Base-by-base conservation (phyloP, 2,797 vertebrate species). In the Ciconia nigra region DNA sequence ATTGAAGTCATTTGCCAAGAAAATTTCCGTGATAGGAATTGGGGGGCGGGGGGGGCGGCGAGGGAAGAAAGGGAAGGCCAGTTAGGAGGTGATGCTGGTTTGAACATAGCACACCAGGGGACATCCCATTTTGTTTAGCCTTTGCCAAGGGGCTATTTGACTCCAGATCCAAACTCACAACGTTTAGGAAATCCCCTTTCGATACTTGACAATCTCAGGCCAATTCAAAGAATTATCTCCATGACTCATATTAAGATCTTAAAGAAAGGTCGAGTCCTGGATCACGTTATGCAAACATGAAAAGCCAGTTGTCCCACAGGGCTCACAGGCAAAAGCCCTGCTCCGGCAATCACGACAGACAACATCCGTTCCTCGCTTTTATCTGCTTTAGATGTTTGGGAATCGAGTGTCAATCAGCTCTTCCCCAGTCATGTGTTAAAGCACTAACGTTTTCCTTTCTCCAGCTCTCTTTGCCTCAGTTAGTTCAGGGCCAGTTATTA, bases 111-210 rank as follows among this genome's bases (percentile, higher is more conserved):
- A 35, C 54, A 58, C 15, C 41, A 80, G 55, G 79, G 89, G 52
- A 85, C 31, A 59, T 57, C 62, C 58, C 78, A 42, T 70, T 89
- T 83, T 63, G 69, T 70, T 82, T 67, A 47, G 63, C 39, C 35
- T 71, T 81, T 90, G 90, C 95, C 93, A 93, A 91, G 37, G 63
- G 67, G 69, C 51, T 59, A 9, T 74, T 65, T 85, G 78, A 70
- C 57, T 93, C 52, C 11, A 4, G 55, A 80, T 71, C 67, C 76
- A 89, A 92, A 72, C 25, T 33, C 15, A 8, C 42, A 57, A 66
- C 12, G 3, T 44, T 87, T 85, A 92, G 89, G 81, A 94, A 92
- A 96, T 85, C 82, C 89, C 86, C 82, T 93, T 92, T 83, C 0
- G 4, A 82, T 37, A 79, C 41, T 85, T n/a, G 67, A 67, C 71